A percentile compares a stretch with the other conserved stretches of the same genome.
phyloP scores from a whole-genome alignment of 2,888 invertebrate species.

The Melanostoma scalare region DNA sequence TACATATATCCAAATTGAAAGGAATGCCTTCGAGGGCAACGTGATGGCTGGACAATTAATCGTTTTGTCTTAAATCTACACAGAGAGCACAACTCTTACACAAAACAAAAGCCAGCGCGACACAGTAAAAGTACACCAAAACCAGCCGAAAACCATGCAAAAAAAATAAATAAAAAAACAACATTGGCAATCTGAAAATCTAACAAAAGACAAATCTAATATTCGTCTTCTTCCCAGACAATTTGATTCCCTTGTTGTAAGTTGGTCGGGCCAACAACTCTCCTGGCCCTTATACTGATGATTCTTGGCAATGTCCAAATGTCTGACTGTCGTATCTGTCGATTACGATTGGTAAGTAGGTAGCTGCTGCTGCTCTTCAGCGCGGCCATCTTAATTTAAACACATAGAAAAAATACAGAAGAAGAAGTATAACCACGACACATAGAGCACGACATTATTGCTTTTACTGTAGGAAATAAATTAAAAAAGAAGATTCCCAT shows the following conservation, averaged over 20 bases:
- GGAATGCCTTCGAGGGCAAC: conserved; percentile 71
- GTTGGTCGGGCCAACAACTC: conserved; percentile 41
- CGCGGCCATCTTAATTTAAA: conserved; percentile 72
- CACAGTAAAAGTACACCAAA: background rate
- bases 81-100: conserved; percentile 47
- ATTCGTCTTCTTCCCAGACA: conserved; percentile 69
- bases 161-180: conserved; percentile 4
- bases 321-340: conserved; percentile 69
- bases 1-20: conserved; percentile 50
- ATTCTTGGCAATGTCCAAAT: conserved; percentile 57
- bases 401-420: conserved; percentile 51
- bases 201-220: conserved; percentile 72
- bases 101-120: conserved; percentile 14
- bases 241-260: conserved; percentile 56
- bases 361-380: conserved; percentile 33
- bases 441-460: conserved; percentile 72
- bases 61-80: conserved; percentile 64
- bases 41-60: conserved; percentile 69
- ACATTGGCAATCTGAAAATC: conserved; percentile 33
- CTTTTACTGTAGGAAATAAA: conserved; percentile 69
- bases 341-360: conserved; percentile 70
- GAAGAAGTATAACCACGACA: conserved; percentile 61
- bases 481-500: conserved; percentile 72
- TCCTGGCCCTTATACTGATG: conserved; percentile 36
- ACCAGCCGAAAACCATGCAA: background rate